These are phyloP conservation scores for Corvus cornix DNA, from an alignment of 2,113 vertebrate genomes.

Conservation along the genomic window DNA sequence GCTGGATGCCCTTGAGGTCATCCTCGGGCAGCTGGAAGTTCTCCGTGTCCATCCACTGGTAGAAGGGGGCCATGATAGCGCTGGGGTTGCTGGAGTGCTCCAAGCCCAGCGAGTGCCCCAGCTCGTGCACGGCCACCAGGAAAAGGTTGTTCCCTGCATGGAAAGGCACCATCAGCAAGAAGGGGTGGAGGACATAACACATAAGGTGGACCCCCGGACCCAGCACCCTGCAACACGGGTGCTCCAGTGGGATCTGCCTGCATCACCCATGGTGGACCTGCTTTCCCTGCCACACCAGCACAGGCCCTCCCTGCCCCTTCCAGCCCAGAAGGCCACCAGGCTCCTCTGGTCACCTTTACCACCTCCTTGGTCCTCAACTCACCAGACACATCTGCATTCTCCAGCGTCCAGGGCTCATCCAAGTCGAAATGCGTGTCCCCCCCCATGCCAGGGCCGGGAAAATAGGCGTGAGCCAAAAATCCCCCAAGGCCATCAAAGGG, in stretches of 20 bases:
- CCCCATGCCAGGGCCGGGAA: conserved; percentile 91
- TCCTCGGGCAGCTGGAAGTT: conserved; percentile 91
- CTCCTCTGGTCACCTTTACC: not conserved
- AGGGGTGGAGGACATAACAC: fast-evolving
- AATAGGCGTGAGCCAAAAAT: conserved; percentile 94
- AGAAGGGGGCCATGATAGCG: conserved; percentile 95
- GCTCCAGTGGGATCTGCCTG: not conserved
- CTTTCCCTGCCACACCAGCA: not conserved
- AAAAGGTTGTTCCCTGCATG: conserved; percentile 90
- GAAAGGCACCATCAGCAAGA: not conserved
- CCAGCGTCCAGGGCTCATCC: conserved; percentile 94
- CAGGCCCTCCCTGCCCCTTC: fast-evolving
- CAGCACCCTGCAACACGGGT: not conserved
- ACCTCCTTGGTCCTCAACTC: conserved; percentile 5
- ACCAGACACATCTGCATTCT: conserved; percentile 84
- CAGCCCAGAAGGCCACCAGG: not conserved
- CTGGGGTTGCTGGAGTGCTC: conserved; percentile 92
- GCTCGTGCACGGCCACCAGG: conserved; percentile 91
- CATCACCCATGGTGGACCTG: not conserved
- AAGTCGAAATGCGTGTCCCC: conserved; percentile 94
- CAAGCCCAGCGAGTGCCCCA: conserved; percentile 92
- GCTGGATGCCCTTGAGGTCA: conserved; percentile 89
- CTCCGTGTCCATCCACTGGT: conserved; percentile 91
- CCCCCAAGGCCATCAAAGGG: conserved; percentile 93
- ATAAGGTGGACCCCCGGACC: fast-evolving